Conservation (phyloP, 2,888 invertebrate species). For the Drosophila anceps region DNA sequence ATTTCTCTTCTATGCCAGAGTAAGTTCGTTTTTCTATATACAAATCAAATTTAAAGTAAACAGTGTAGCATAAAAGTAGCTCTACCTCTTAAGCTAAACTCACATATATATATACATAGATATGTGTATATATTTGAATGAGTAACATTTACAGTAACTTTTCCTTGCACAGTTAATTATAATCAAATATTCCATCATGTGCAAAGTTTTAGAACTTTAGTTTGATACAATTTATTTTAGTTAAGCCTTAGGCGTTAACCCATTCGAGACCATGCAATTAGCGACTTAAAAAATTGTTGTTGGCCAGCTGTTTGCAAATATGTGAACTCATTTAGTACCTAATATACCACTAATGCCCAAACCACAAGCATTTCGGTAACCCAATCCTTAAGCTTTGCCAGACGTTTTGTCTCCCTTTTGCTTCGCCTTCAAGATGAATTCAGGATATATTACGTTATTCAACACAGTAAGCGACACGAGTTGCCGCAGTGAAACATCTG, state of each 20-base stretch:
- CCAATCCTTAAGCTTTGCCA: conserved; percentile 12
- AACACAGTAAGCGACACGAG: conserved; percentile 65
- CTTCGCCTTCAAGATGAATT: conserved; percentile 33
- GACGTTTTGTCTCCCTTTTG: background rate
- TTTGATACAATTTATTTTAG: background rate
- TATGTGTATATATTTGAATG: background rate
- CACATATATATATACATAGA: background rate
- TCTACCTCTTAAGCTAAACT: background rate
- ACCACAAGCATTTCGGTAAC: conserved; percentile 26
- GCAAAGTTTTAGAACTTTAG: conserved; percentile 1
- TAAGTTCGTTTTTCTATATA: conserved; percentile 52
- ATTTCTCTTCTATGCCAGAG: conserved; percentile 57
- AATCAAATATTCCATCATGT: conserved; percentile 6
- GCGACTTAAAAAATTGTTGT: conserved; percentile 37
- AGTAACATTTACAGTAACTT: background rate
- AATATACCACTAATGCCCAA: conserved; percentile 45
- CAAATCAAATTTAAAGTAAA: conserved; percentile 59
- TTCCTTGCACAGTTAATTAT: conserved; percentile 4
- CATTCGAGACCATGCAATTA: conserved; percentile 37
- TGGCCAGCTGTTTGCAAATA: conserved; percentile 29
- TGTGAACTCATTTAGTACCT: conserved; percentile 46
- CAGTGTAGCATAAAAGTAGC: background rate
- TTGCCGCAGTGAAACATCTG: conserved; percentile 61
- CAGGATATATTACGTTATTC: conserved; percentile 69
- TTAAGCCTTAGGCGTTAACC: conserved; percentile 23